Evolutionary conservation across 2,113 vertebrate genomes (phyloP).

Genomic region (Acanthisitta chloris): DNA sequence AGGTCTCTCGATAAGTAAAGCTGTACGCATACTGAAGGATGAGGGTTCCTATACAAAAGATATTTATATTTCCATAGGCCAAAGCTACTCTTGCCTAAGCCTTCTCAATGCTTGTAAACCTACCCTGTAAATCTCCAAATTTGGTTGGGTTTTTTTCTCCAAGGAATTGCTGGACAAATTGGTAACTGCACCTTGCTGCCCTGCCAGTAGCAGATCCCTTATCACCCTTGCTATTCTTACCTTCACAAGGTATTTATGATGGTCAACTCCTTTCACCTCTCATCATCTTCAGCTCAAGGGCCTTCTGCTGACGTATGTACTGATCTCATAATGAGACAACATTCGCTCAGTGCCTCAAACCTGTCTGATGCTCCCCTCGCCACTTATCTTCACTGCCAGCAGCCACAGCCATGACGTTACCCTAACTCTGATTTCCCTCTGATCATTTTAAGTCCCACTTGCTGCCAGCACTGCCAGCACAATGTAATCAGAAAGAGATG

Average conservation of each 20-base stretch:
- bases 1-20: not conserved
- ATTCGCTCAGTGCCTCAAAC: not conserved
- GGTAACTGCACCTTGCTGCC: not conserved
- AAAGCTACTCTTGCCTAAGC: not conserved
- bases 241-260: not conserved
- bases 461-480: not conserved
- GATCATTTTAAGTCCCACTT: not conserved
- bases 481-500: not conserved
- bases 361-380: not conserved
- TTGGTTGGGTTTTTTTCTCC: not conserved
- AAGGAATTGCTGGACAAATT: not conserved
- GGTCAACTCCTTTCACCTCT: not conserved
- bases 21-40: not conserved
- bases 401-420: not conserved
- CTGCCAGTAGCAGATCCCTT: not conserved
- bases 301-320: not conserved
- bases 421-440: not conserved
- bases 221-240: not conserved
- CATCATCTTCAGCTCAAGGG: not conserved
- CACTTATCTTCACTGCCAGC: not conserved
- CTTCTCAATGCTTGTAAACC: not conserved
- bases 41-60: not conserved
- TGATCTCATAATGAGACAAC: rapidly evolving
- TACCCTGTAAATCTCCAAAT: not conserved
- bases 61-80: not conserved